Base-by-base conservation (phyloP, 23 tunicate species). In the Diplosoma virens region DNA sequence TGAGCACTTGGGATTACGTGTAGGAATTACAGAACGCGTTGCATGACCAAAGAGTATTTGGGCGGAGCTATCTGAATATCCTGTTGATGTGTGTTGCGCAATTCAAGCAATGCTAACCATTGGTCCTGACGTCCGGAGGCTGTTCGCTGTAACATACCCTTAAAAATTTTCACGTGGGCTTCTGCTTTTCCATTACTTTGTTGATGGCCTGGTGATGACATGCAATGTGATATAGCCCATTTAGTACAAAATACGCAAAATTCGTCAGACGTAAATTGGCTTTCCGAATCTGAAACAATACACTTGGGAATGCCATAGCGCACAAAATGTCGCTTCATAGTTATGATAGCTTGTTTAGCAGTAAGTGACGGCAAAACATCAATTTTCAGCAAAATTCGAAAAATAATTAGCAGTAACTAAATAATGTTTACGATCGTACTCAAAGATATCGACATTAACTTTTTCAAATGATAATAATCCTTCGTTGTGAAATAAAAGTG, bases 281-380 rank as follows among this genome's bases (percentile, higher is more conserved):
- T 18, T 36, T 23, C 76, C 11, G 29, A 70, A 28, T 70, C 59
- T 36, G 76, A 70, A 16, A n/a, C 25, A 17, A 70, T 17, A 28
- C 76, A 70, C 37, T 70, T 70, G 4, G 76, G 76, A 36, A 70
- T 70, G 11, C 76, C 63, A 37, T 70, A 70, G 23, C 76, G 76
- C 11, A 27, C 58, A 70, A 70, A 70, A 70, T 70, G 76, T 9
- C 63, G 9, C 28, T 70, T 70, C 27, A 70, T 36, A 70, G 17
- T 18, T 11, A 36, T 36, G 25, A 37, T 22, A 41, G 37, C 76
- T 36, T 36, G 63, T 37, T 36, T 70, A 6, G 59, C 76, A 16
- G 76, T 70, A 14, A 30, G 23, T 3, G 29, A 70, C 18, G 76
- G 23, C 63, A 70, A 20, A 22, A 70, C 63, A 37, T 70, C 76